These are phyloP conservation scores for Drosophila sproati DNA, from an alignment of 1,140 invertebrate genomes.

Conservation along the genomic window DNA sequence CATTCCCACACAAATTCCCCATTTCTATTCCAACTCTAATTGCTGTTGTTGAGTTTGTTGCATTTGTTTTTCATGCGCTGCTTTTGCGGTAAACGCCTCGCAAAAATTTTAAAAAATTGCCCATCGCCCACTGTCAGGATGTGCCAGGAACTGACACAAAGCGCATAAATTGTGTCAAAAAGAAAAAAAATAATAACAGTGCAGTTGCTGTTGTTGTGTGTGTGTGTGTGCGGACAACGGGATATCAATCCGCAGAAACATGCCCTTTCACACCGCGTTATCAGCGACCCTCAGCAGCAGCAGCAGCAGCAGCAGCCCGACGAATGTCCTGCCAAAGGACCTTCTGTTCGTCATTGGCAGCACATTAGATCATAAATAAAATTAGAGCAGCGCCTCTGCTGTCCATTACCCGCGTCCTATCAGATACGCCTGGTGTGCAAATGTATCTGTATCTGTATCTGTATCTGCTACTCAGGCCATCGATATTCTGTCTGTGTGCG, in stretches of 20 bases:
- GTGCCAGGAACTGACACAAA: slow-evolving; percentile 43
- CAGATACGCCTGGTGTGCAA: slow-evolving; percentile 72
- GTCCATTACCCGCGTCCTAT: slow-evolving; percentile 76
- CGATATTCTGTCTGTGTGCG: background rate
- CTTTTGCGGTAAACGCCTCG: slow-evolving; percentile 49
- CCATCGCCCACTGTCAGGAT: slow-evolving; percentile 61
- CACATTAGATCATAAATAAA: slow-evolving; percentile 83
- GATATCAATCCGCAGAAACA: slow-evolving; percentile 81
- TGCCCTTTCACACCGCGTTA: slow-evolving; percentile 79
- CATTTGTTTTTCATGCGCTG: slow-evolving; percentile 49
- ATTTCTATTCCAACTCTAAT: slow-evolving; percentile 22
- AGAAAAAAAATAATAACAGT: slow-evolving; percentile 12
- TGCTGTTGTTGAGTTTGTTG: slow-evolving; percentile 53
- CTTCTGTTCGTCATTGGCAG: slow-evolving; percentile 51
- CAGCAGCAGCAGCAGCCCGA: background rate
- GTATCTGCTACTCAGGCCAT: background rate
- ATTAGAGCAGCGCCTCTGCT: slow-evolving; percentile 66
- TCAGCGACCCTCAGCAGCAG: slow-evolving; percentile 35
- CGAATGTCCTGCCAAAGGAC: slow-evolving; percentile 15
- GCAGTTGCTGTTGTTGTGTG: slow-evolving; percentile 23
- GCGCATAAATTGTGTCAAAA: slow-evolving; percentile 63
- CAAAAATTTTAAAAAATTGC: slow-evolving; percentile 63
- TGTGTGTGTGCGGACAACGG: slow-evolving; percentile 62
- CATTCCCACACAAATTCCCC: background rate
- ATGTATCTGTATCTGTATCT: slow-evolving; percentile 34